phyloP scores from a whole-genome alignment of 2,113 vertebrate genomes.

The Choloepus hoffmanni region DNA sequence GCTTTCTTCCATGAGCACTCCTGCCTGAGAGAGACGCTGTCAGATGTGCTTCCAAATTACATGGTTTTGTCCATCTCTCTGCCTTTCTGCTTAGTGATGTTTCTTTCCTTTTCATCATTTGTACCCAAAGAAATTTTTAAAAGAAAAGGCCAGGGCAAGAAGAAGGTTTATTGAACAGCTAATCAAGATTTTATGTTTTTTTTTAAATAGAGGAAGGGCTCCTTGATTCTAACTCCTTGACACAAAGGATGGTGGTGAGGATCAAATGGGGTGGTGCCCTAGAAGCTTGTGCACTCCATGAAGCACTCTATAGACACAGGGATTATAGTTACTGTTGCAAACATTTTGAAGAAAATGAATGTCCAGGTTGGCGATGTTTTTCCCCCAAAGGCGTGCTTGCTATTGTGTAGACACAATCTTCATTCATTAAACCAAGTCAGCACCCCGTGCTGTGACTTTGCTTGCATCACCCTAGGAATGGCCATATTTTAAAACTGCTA shows the following conservation, averaged over 20 bases:
- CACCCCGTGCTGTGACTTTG: slow-evolving; percentile 9
- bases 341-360: slow-evolving; percentile 57
- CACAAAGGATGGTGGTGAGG: not conserved
- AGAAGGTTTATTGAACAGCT: not conserved
- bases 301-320: not conserved
- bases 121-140: not conserved
- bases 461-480: slow-evolving; percentile 18
- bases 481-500: slow-evolving; percentile 62
- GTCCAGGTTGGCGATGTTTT: not conserved
- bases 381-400: slow-evolving; percentile 22
- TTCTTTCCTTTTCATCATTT: slow-evolving; percentile 8
- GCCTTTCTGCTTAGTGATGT: not conserved
- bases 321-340: not conserved
- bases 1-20: not conserved
- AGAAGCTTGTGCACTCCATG: not conserved
- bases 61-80: not conserved
- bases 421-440: slow-evolving; percentile 27
- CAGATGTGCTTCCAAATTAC: not conserved
- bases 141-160: not conserved
- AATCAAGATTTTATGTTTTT: not conserved
- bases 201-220: not conserved
- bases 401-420: slow-evolving; percentile 35
- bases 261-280: not conserved
- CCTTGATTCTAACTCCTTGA: not conserved
- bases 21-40: not conserved